Evolutionary conservation across 2,888 invertebrate genomes (phyloP), one percentile per base, ranked within the genome.

Genomic region (Pemphredon lugubris): DNA sequence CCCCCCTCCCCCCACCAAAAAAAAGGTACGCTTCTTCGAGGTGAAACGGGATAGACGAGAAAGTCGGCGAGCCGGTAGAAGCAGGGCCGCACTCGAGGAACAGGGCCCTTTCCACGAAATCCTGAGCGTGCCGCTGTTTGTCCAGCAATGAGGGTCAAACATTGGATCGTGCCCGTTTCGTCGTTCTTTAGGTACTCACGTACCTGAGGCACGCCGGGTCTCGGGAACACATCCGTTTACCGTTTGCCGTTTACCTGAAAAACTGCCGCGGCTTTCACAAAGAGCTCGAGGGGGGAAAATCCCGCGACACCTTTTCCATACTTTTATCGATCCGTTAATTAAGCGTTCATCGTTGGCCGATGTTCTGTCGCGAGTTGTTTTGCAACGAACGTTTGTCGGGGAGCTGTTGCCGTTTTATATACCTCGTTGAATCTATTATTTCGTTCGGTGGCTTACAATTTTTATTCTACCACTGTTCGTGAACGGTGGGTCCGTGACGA

Each of bases 41-140:
- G 76, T 76, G 40, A 44, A 26, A 47, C 11, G 23, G 45, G 47
- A 51, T 54, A 42, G 21, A 13, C 18, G 32, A 34, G 69, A 51
- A 64, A 42, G 65, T 59, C 48, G 45, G 34, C 37, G 50, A 63
- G 45, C 26, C 26, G 57, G 14, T 13, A 60, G 39, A 63, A 68
- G 57, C 54, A 67, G 61, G 64, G 65, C 26, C 69, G 60, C 45
- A 70, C 54, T 67, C 44, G 60, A 72, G 54, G 53, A 18, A 23
- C 61, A 55, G 55, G 78, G 55, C 70, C 80, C 80, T 79, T 82
- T 74, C 74, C 67, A 74, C 70, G 70, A 80, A 80, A 77, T 69
- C 60, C 72, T 73, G 79, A 78, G 73, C 86, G 84, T 79, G 84
- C 85, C 87, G 87, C 84, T 87, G 83, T 87, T 88, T 88, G 84